Evolutionary conservation across 2,797 vertebrate species (phyloP).

Genomic region (Phrynocephalus guinanensis): DNA sequence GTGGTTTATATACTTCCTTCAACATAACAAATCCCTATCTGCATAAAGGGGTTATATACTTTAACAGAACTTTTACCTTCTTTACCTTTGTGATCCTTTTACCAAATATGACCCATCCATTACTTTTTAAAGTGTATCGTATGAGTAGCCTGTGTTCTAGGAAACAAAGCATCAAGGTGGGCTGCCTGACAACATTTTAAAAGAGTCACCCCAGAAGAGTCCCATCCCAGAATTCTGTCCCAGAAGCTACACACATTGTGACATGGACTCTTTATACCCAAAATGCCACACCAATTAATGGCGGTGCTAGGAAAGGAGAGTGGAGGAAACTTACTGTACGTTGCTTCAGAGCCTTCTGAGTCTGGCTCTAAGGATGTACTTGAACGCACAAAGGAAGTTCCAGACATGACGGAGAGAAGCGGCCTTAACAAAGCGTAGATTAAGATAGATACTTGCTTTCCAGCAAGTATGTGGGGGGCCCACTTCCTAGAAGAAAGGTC

Average conservation of each 20-base stretch:
- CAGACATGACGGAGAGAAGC: slow-evolving; percentile 48
- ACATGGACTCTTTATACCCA: neutral
- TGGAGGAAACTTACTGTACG: slow-evolving; percentile 53
- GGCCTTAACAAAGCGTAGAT: slow-evolving; percentile 18
- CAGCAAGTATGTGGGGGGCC: slow-evolving; percentile 35
- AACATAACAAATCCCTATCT: too few species aligned
- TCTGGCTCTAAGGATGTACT: slow-evolving; percentile 16
- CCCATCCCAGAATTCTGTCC: neutral
- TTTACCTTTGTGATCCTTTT: too few species aligned
- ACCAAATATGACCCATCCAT: too few species aligned
- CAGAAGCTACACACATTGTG: neutral
- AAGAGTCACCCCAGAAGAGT: neutral
- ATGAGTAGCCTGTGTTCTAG: neutral
- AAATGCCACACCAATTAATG: neutral
- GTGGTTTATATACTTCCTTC: too few species aligned
- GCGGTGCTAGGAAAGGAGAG: slow-evolving; percentile 13
- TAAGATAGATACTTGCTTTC: neutral
- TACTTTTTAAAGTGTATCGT: too few species aligned
- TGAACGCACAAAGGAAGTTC: slow-evolving; percentile 37
- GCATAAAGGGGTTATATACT: too few species aligned
- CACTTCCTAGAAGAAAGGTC: slow-evolving; percentile 48
- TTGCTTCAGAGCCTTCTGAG: slow-evolving; percentile 21
- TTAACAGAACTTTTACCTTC: too few species aligned
- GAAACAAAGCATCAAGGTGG: neutral
- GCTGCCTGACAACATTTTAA: neutral